A percentile compares a stretch with the other conserved stretches of the same genome.
These are phyloP conservation scores for Gobiocypris rarus DNA, from an alignment of 2,113 vertebrate species.

Conservation along the genomic window DNA sequence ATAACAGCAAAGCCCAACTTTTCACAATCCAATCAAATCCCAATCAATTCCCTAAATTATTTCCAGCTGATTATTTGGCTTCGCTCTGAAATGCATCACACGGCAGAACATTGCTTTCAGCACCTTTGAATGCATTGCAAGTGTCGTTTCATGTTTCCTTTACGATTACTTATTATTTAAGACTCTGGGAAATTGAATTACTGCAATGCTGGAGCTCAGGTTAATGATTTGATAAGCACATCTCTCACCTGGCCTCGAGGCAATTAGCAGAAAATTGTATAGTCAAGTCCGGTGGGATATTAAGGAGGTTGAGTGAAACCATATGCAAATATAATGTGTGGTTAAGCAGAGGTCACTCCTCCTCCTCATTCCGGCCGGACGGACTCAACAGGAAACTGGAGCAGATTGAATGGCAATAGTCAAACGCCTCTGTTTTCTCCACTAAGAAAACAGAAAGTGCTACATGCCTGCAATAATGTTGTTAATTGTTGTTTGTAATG, in stretches of 20 bases:
- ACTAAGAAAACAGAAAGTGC: neutral
- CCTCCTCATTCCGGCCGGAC: too few relatives aligned
- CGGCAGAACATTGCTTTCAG: neutral
- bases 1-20: neutral
- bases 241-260: neutral
- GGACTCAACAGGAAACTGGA: too few relatives aligned
- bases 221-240: slow-evolving; percentile 15
- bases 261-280: slow-evolving; percentile 27
- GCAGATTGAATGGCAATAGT: too few relatives aligned
- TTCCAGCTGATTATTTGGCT: neutral
- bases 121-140: neutral
- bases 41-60: neutral
- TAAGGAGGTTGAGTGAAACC: neutral
- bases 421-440: too few relatives aligned
- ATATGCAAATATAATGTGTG: slow-evolving; percentile 4
- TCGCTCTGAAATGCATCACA: neutral
- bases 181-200: slow-evolving; percentile 9
- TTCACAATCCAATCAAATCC: slow-evolving; percentile 18
- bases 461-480: neutral
- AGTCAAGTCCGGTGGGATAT: neutral
- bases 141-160: neutral
- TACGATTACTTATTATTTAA: neutral
- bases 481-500: slow-evolving; percentile 5
- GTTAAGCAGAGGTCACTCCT: neutral
- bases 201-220: neutral